A percentile compares a stretch with the other conserved stretches of the same genome.
Evolutionary conservation across 2,797 vertebrate species (phyloP).

Genomic region (Alauda arvensis): DNA sequence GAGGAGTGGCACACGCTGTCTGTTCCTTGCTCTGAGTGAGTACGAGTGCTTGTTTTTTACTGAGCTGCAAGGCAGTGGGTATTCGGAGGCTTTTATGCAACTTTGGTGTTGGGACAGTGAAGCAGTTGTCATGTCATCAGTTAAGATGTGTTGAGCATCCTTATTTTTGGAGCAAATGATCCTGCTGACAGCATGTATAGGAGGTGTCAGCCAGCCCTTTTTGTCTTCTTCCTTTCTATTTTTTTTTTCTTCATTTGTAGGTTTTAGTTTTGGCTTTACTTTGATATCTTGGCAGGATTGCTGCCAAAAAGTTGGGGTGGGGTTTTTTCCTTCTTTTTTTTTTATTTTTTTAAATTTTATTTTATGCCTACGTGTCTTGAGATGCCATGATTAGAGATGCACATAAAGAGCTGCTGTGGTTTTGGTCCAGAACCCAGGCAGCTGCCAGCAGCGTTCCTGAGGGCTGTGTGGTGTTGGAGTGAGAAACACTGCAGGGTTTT

Average conservation of each 20-base stretch:
- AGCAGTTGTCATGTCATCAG: conserved; percentile 11
- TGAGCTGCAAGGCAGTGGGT: background rate
- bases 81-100: background rate
- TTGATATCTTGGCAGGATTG: background rate
- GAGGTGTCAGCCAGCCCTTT: conserved; percentile 31
- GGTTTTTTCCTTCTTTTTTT: no score
- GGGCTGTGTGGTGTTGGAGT: conserved; percentile 11
- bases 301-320: background rate
- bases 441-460: conserved; percentile 15
- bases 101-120: background rate
- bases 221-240: background rate
- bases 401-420: background rate
- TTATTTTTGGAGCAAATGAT: conserved; percentile 38
- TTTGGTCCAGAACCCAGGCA: conserved; percentile 17
- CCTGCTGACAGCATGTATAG: conserved; percentile 16
- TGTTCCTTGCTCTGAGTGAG: background rate
- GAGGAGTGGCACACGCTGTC: accelerated
- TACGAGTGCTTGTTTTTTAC: background rate
- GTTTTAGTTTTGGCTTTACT: conserved; percentile 12
- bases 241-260: background rate
- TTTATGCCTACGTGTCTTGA: background rate
- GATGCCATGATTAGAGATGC: background rate
- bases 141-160: background rate
- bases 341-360: background rate
- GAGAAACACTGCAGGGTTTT: conserved; percentile 21